phyloP scores from a whole-genome alignment of 2,797 vertebrate species.

The Sciaenops ocellatus region DNA sequence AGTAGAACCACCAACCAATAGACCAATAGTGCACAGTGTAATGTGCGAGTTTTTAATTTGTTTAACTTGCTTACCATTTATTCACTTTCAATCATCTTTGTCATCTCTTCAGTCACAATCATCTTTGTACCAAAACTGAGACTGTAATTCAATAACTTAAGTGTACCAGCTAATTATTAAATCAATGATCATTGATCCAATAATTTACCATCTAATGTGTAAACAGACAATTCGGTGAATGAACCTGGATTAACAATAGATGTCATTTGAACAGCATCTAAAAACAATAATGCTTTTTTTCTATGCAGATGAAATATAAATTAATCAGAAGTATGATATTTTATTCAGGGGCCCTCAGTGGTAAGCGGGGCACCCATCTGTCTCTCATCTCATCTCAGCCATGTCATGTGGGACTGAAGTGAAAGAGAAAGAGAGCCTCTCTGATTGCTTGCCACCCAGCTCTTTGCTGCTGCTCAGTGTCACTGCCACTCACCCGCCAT shows the following conservation, averaged over 20 bases:
- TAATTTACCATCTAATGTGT: conserved; percentile 11
- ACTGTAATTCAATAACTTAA: neutral
- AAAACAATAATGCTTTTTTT: conserved; percentile 64
- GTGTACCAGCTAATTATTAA: neutral
- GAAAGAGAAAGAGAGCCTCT: conserved; percentile 74
- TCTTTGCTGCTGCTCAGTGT: conserved; percentile 83
- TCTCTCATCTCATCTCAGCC: conserved; percentile 77
- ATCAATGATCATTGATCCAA: conserved; percentile 1
- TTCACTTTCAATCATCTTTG: neutral
- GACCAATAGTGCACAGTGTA: no score
- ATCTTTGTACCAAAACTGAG: neutral
- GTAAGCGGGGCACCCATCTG: conserved; percentile 74
- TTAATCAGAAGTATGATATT: conserved; percentile 83
- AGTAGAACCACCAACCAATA: no score
- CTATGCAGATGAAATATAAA: conserved; percentile 79
- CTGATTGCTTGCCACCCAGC: conserved; percentile 74
- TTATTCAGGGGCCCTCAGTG: conserved; percentile 80
- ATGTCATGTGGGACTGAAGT: conserved; percentile 77
- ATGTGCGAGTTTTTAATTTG: no score
- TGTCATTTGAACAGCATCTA: conserved; percentile 42
- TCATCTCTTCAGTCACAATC: no score
- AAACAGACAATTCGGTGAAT: conserved; percentile 17
- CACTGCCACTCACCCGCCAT: conserved; percentile 81
- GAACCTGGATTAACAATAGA: conserved; percentile 48
- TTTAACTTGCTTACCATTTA: neutral